These are phyloP conservation scores for Poecilia wingei DNA, from an alignment of 2,797 vertebrate genomes.

Conservation along the genomic window DNA sequence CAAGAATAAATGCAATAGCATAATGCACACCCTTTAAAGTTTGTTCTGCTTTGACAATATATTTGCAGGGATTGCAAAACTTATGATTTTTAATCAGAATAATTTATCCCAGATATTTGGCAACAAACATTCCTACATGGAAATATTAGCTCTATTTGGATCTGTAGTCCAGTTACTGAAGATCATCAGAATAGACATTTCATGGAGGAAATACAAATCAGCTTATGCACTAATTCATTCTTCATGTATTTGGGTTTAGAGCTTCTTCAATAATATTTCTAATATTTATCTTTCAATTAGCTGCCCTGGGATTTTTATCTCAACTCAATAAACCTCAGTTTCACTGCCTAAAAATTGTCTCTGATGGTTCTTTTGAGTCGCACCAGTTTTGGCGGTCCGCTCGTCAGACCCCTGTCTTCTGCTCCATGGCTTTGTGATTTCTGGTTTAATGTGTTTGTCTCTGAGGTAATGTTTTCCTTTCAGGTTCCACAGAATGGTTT, in stretches of 20 bases:
- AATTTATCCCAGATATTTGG: background rate
- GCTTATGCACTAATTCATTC: background rate
- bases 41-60: background rate
- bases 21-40: background rate
- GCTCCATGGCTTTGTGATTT: constrained; percentile 30
- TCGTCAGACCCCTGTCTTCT: constrained; percentile 21
- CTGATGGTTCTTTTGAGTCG: background rate
- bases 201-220: background rate
- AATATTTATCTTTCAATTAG: constrained; percentile 6
- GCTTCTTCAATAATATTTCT: constrained; percentile 6
- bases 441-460: constrained; percentile 48
- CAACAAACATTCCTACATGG: background rate
- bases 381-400: constrained; percentile 11
- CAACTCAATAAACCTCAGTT: constrained; percentile 12
- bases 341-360: constrained; percentile 24
- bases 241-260: constrained; percentile 14
- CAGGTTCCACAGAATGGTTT: constrained; percentile 33
- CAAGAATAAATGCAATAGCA: background rate
- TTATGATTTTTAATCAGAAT: background rate
- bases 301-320: constrained; percentile 11
- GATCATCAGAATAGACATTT: background rate
- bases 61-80: background rate
- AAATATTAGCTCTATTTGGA: background rate
- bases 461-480: constrained; percentile 51
- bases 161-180: background rate